Evolutionary conservation across 2,113 vertebrate genomes (phyloP), one percentile per base, ranked within the genome.

Genomic region (Chaetura pelagica): DNA sequence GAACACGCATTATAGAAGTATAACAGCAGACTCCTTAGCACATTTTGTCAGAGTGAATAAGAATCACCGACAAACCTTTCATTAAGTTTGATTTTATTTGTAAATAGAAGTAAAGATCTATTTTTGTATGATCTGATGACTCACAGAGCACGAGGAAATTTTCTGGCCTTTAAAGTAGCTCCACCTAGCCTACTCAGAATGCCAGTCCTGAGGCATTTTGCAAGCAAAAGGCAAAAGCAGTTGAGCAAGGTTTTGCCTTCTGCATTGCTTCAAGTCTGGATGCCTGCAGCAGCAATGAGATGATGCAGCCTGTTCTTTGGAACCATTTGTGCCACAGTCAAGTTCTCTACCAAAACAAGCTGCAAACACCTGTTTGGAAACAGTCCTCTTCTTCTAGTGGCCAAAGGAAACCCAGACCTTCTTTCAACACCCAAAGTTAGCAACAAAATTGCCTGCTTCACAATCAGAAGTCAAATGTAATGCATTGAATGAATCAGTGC

Each of bases 81-180:
- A 69, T 84, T 96, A 95, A 14, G 62, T 87, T 80, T 55, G 72
- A 90, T 96, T 87, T 91, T 94, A 87, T 89, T 95, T 93, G 94
- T 89, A 95, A 96, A 97, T 29, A 93, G 85, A 95, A 81, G 69
- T 59, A 59, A 89, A 94, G 78, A 77, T 48, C 87, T 97, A 95
- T 95, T 97, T 91, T 35, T 15, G 78, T 54, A 35, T 6, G 10
- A 92, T 87, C 73, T 78, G 76, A 86, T 95, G 94, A 97, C 84
- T 90, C 94, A 95, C 0, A 16, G 92, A 90, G 78, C 93, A 93
- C 42, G 66, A 95, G 95, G 63, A 93, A 57, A 63, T 30, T 35
- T 67, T 68, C 72, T 71, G 89, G 81, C 80, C 88, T 95, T 95
- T 78, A 20, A n/a, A 81, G 79, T 8, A 4, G 55, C 80, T 81